A percentile compares a stretch with the other conserved stretches of the same genome.
phyloP scores from a whole-genome alignment of 1,140 invertebrate genomes.

The Melipona quadrifasciata region DNA sequence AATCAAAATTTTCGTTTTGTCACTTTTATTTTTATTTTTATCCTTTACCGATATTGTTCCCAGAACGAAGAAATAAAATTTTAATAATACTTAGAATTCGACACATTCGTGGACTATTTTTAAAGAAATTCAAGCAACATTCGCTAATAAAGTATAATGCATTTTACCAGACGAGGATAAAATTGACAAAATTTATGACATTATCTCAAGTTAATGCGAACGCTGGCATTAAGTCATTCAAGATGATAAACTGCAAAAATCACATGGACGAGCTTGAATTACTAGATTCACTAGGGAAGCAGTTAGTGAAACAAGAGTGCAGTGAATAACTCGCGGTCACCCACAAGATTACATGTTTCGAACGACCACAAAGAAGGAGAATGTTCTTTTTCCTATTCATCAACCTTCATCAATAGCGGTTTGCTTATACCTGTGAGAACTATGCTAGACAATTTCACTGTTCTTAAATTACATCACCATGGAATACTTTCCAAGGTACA shows the following conservation, averaged over 20 bases:
- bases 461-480: background rate
- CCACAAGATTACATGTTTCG: slow-evolving; percentile 74
- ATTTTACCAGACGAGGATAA: background rate
- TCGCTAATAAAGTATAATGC: no score
- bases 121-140: background rate
- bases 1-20: no score
- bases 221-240: background rate
- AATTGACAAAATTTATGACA: background rate
- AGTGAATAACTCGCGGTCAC: slow-evolving; percentile 60
- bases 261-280: slow-evolving; percentile 58
- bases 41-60: no score
- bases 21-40: no score
- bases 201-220: background rate
- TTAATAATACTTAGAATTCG: no score
- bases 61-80: no score
- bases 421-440: slow-evolving; percentile 26
- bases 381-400: slow-evolving; percentile 54
- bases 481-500: background rate
- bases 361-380: slow-evolving; percentile 36
- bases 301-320: slow-evolving; percentile 17
- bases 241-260: background rate
- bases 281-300: slow-evolving; percentile 34
- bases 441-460: slow-evolving; percentile 21
- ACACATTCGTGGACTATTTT: no score
- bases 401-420: slow-evolving; percentile 65